These are phyloP conservation scores for Phrynosoma platyrhinos DNA, from an alignment of 2,113 vertebrate genomes.

Conservation along the genomic window DNA sequence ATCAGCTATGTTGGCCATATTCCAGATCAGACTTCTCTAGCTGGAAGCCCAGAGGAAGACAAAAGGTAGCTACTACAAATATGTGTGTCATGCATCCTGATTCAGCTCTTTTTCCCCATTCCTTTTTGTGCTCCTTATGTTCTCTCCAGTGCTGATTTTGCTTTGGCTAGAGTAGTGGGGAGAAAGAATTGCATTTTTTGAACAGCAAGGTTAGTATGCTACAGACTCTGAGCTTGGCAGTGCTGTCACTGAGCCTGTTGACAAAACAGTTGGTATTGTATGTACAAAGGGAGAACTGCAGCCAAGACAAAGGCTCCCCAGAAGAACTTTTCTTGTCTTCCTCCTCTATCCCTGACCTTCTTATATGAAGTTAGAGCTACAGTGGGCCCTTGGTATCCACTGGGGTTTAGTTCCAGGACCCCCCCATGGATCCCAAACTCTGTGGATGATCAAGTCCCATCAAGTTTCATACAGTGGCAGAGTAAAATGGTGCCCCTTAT, in stretches of 20 bases:
- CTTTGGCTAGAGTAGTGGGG: background rate
- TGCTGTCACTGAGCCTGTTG: background rate
- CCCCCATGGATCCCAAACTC: no score
- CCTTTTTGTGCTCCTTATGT: fast-evolving
- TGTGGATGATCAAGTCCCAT: no score
- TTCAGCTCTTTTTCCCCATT: background rate
- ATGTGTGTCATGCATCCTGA: fast-evolving
- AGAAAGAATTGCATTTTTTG: background rate
- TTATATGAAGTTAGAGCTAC: background rate
- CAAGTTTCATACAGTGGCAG: no score
- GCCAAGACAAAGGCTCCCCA: background rate
- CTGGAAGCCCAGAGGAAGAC: background rate
- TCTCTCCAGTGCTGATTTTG: background rate
- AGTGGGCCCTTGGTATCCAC: no score
- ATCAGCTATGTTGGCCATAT: background rate
- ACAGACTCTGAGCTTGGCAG: background rate
- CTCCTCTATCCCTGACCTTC: background rate
- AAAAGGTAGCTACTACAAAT: background rate
- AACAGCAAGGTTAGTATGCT: background rate
- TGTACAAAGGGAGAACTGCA: background rate
- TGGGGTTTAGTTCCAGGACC: no score
- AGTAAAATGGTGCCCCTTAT: no score
- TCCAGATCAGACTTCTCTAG: background rate
- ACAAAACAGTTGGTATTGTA: background rate
- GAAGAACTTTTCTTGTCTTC: background rate